Conservation (phyloP, 2,113 vertebrate species). For the Hystrix brachyura region DNA sequence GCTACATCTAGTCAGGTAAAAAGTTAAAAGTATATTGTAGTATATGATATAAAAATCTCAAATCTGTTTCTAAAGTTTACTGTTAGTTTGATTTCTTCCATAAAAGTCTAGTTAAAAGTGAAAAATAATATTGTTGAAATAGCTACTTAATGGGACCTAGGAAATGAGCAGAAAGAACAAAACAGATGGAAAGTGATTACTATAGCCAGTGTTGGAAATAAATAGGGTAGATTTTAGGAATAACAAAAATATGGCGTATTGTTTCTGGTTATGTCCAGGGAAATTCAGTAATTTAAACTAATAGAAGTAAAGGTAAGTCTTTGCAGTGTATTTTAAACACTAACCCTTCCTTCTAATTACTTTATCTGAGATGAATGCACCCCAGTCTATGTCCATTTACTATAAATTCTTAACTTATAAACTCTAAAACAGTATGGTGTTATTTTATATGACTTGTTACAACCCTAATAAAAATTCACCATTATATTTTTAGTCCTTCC, state of each 20-base stretch:
- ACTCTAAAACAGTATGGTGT: conserved; percentile 27
- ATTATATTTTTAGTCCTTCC: conserved; percentile 8
- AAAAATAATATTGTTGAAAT: conserved; percentile 34
- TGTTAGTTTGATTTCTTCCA: conserved; percentile 28
- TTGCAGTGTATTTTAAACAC: conserved; percentile 28
- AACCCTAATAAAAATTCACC: conserved; percentile 27
- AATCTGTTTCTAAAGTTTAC: conserved; percentile 50
- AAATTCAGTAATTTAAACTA: conserved; percentile 54
- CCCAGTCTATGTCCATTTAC: conserved; percentile 1
- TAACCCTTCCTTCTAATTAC: background rate
- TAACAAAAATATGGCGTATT: background rate
- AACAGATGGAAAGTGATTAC: background rate
- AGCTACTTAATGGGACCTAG: conserved; percentile 26
- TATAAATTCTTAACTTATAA: conserved; percentile 61
- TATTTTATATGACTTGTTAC: background rate
- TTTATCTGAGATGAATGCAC: conserved; percentile 36
- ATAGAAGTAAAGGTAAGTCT: background rate
- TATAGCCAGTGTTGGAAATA: background rate
- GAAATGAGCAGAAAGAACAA: conserved; percentile 20
- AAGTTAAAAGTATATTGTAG: conserved; percentile 34
- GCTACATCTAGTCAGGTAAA: conserved; percentile 70
- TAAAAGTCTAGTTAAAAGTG: conserved; percentile 19
- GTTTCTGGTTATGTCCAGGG: conserved; percentile 22
- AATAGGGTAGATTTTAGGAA: conserved; percentile 6
- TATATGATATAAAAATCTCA: conserved; percentile 10